Evolutionary conservation across 1,140 invertebrate genomes (phyloP), one percentile per base, ranked within the genome.

Genomic region (Stratiolaelaps scimitus): DNA sequence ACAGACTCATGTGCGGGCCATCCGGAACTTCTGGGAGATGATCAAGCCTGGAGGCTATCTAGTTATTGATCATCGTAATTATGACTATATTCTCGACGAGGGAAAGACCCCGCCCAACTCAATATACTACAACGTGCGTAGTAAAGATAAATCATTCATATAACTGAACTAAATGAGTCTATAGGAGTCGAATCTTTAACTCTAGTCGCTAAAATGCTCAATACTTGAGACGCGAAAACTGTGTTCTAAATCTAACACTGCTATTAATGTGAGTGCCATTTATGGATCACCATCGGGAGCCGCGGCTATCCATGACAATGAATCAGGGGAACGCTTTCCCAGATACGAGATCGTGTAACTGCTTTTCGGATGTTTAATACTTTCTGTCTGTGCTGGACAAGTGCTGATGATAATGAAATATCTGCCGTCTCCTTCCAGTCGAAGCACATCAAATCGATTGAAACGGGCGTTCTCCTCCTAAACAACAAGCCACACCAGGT

Each of bases 61-160:
- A 20, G 72, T 90, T 20, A 89, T 91, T 65, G 88, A 92, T 75
- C 88, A 91, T 72, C 81, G 88, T 70, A 92, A 92, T 75, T 90
- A 89, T 69, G 88, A 91, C 72, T 80, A 84, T 47, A 88, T 89
- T 66, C 81, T 90, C 40, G 80, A 82, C 47, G 81, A 78, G 20
- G 87, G 87, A 1, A 74, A 78, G 10, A 86, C 86, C 0, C 86
- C 87, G 1, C 76, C 82, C 7, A 85, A 87, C 73, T 87, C 85
- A 70, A 84, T 91, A 71, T 91, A 90, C 76, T 91, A 91, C 71
- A 89, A 88, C 73, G 88, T 89, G 78, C 84, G 82, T 79, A 64
- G 34, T 40, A 10, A 40, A 40, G 10, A n/a, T n/a, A 6, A n/a
- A 53, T 46, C 7, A 26, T 30, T 26, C n/a, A n/a, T 0, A 40